Percentiles rank a stretch among this genome's conserved stretches.
Evolutionary conservation across 2,888 invertebrate genomes (phyloP).

Genomic region (Chromoteleia sp.): DNA sequence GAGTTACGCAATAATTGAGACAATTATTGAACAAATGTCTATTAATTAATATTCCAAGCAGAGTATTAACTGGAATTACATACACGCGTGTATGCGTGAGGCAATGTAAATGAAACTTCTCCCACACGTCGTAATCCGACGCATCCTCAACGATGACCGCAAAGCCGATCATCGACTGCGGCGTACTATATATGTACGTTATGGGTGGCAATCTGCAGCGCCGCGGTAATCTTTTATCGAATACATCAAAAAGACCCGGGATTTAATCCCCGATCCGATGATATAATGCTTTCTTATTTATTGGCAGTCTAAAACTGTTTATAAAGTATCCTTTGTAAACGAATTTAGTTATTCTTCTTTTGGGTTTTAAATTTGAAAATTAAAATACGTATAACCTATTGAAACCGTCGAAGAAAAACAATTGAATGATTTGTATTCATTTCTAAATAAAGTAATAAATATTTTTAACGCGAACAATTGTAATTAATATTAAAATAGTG

Average conservation of each 20-base stretch:
- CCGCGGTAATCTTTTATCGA: conserved; percentile 53
- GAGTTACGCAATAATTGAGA: conserved; percentile 41
- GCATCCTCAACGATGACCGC: conserved; percentile 55
- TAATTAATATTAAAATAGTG: no score
- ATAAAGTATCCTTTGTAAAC: conserved; percentile 13
- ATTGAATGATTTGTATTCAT: no score
- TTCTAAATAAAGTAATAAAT: no score
- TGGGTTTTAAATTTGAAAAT: not conserved
- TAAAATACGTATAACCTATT: no score
- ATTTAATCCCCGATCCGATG: conserved; percentile 39
- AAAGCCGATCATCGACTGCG: conserved; percentile 59
- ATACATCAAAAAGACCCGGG: conserved; percentile 50
- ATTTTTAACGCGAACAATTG: no score
- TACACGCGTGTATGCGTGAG: conserved; percentile 16
- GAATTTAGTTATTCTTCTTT: conserved; percentile 1
- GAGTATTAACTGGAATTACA: conserved; percentile 38
- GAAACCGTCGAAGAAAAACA: no score
- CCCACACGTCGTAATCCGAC: conserved; percentile 54
- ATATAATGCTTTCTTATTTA: conserved; percentile 50
- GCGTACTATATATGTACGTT: conserved; percentile 37
- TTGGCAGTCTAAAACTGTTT: not conserved
- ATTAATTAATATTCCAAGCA: conserved; percentile 44
- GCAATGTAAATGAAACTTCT: conserved; percentile 51
- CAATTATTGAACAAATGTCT: conserved; percentile 37
- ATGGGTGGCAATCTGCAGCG: conserved; percentile 48